A percentile compares a stretch with the other conserved stretches of the same genome.
These are phyloP conservation scores for Champsocephalus gunnari DNA, from an alignment of 2,797 vertebrate genomes.

Conservation along the genomic window DNA sequence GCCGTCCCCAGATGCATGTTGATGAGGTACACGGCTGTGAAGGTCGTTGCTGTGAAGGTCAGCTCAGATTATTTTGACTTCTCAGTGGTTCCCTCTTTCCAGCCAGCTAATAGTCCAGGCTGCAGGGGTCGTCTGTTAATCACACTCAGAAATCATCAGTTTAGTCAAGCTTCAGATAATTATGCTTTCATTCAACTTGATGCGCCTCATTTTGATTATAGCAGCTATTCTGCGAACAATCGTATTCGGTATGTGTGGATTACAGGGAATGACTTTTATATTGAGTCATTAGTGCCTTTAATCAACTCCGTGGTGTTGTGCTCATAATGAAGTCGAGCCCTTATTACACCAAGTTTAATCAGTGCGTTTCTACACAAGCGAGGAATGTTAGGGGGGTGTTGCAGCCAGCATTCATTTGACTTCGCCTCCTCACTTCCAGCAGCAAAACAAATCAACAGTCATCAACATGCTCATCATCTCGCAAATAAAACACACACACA, in stretches of 20 bases:
- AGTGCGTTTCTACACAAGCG: constrained; percentile 6
- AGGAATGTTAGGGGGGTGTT: constrained; percentile 11
- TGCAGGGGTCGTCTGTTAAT: constrained; percentile 2
- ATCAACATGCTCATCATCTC: constrained; percentile 15
- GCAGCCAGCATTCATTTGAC: constrained; percentile 20
- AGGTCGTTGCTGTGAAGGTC: constrained; percentile 47
- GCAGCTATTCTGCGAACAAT: constrained; percentile 37
- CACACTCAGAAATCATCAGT: constrained; percentile 52
- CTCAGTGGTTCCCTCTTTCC: constrained; percentile 11
- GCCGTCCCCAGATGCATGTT: background rate
- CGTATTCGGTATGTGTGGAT: constrained; percentile 34
- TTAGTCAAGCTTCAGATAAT: constrained; percentile 59
- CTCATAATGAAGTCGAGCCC: constrained; percentile 43
- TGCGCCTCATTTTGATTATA: constrained; percentile 39
- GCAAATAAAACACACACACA: background rate
- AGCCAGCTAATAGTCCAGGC: background rate
- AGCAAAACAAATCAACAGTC: constrained; percentile 24
- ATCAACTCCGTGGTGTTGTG: constrained; percentile 28
- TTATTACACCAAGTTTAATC: constrained; percentile 19
- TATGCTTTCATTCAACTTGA: constrained; percentile 48
- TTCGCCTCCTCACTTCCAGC: constrained; percentile 10
- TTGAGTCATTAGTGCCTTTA: constrained; percentile 36
- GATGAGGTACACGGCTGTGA: constrained; percentile 39
- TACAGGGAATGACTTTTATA: constrained; percentile 29
- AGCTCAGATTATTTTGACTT: constrained; percentile 31